Conservation (phyloP, 2,797 vertebrate genomes). For the Melopsittacus undulatus region DNA sequence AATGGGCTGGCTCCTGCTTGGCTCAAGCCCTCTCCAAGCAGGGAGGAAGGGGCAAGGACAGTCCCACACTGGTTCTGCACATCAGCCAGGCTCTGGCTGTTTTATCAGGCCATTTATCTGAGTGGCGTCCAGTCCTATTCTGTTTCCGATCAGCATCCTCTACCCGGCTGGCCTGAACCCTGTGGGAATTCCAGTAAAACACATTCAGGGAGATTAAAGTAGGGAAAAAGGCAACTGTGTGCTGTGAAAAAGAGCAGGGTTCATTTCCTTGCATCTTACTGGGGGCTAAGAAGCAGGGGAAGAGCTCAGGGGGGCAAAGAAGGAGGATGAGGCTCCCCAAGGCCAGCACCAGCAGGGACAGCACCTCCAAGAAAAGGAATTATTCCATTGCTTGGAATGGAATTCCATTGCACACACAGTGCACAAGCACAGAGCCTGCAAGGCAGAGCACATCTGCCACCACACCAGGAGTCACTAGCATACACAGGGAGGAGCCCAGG, state of each 20-base stretch:
- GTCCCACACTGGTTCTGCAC: not conserved
- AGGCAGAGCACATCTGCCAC: not conserved
- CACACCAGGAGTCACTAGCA: not conserved
- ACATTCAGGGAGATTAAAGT: not conserved
- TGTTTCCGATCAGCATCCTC: not conserved
- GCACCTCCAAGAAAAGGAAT: not conserved
- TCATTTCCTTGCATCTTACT: fast-evolving
- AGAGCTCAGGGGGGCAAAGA: not conserved
- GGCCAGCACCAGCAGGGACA: not conserved
- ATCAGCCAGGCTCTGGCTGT: not conserved
- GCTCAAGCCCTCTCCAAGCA: not conserved
- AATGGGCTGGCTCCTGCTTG: not conserved
- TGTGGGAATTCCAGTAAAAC: not conserved
- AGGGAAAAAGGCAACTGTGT: not conserved
- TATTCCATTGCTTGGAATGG: not conserved
- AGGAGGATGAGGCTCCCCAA: fast-evolving
- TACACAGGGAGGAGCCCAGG: not conserved
- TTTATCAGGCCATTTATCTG: not conserved
- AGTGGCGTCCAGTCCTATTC: not conserved
- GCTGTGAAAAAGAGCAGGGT: not conserved
- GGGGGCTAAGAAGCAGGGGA: not conserved
- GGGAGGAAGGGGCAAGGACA: not conserved
- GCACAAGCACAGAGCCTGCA: not conserved
- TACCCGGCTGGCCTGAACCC: not conserved
- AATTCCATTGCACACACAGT: not conserved